These are phyloP conservation scores for Takifugu rubripes DNA, from an alignment of 2,797 vertebrate species.

Conservation along the genomic window DNA sequence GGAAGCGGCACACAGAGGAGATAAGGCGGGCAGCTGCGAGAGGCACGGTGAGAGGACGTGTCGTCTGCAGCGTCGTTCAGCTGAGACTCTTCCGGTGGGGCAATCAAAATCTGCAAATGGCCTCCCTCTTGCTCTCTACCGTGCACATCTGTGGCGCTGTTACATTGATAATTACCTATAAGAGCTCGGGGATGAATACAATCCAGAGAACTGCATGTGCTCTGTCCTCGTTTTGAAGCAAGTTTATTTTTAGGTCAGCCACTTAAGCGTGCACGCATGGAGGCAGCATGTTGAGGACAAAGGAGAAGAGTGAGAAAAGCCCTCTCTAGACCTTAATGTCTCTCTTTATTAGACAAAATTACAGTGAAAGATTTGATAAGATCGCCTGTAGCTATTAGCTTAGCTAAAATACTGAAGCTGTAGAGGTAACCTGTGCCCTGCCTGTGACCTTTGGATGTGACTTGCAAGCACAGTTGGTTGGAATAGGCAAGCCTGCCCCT, in stretches of 20 bases:
- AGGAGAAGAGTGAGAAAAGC: constrained; percentile 1
- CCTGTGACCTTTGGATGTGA: background rate
- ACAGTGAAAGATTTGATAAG: no score
- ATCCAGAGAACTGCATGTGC: constrained; percentile 20
- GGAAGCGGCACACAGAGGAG: constrained; percentile 15
- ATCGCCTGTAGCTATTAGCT: no score
- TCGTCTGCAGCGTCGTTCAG: constrained; percentile 29
- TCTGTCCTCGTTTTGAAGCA: background rate
- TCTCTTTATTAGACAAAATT: no score
- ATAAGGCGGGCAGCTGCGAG: constrained; percentile 34
- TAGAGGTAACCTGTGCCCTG: no score
- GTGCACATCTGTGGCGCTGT: background rate
- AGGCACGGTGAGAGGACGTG: constrained; percentile 37
- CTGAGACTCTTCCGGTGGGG: constrained; percentile 33
- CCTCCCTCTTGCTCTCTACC: constrained; percentile 8
- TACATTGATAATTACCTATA: background rate
- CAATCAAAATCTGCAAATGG: constrained; percentile 25
- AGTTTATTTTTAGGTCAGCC: constrained; percentile 8
- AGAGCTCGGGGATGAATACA: constrained; percentile 8
- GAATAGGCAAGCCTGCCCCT: background rate
- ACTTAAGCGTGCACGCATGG: constrained; percentile 3
- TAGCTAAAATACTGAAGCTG: no score
- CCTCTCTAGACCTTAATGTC: no score
- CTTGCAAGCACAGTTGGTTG: background rate
- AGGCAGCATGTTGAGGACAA: background rate